These are phyloP conservation scores for Casuarius casuarius DNA, from an alignment of 2,113 vertebrate genomes.

Conservation along the genomic window DNA sequence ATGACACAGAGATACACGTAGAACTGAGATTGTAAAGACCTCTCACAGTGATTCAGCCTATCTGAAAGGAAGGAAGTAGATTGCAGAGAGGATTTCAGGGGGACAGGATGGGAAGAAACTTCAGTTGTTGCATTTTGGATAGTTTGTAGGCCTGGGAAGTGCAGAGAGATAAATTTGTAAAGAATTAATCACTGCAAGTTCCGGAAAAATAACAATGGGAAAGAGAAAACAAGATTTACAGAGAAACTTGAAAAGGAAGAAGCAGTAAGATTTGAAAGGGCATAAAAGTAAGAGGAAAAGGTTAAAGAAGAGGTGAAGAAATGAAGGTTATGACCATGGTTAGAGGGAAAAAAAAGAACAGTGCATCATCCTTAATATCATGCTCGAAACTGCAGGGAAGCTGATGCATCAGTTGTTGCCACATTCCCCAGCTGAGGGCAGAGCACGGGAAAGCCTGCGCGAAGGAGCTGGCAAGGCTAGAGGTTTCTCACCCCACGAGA, in stretches of 20 bases:
- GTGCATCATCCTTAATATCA: background rate
- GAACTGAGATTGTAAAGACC: background rate
- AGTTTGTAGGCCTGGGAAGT: background rate
- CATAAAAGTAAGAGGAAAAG: background rate
- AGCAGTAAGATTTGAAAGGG: background rate
- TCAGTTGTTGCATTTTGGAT: background rate
- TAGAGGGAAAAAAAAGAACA: background rate
- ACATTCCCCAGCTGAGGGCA: background rate
- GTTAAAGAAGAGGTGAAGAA: background rate
- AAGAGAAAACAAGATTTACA: background rate
- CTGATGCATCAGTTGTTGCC: background rate
- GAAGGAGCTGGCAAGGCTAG: background rate
- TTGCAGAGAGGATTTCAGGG: no score
- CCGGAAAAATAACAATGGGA: background rate
- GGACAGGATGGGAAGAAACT: background rate
- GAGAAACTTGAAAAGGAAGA: background rate
- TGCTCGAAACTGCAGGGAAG: background rate
- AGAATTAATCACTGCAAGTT: background rate
- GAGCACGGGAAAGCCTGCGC: background rate
- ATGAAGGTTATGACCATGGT: background rate
- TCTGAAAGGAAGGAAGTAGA: background rate
- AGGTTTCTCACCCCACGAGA: background rate
- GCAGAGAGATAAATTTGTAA: background rate
- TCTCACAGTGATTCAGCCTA: background rate
- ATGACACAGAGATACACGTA: background rate